Base-by-base conservation (phyloP, 1,140 invertebrate species). In the Pygmarrhopalites habei region DNA sequence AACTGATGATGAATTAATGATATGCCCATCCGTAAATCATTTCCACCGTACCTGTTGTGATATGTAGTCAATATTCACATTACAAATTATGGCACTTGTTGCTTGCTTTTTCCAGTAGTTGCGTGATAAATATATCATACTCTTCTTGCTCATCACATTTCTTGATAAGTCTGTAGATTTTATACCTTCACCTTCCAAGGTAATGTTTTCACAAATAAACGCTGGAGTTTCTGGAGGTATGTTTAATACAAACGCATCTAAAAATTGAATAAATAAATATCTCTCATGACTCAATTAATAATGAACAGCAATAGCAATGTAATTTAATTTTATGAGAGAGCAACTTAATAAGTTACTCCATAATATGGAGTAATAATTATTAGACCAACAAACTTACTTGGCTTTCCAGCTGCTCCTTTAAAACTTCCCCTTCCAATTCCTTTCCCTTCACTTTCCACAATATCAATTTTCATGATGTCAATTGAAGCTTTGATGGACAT, bases 201-300 rank as follows among this genome's bases (percentile, higher is more conserved):
- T 85, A 26, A 95, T 87, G 75, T 87, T 88, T 75, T 96, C 91
- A 76, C 92, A 96, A 1, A 93, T 79, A 78, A 97, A 96, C 1
- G 93, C 86, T 0, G 92, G 90, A 1, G 85, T 88, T 73, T 93
- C 90, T 28, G 84, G 80, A 41, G 83, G 80, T 35, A 87, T 84
- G 67, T 86, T 83, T 1, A 82, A 74, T 66, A 80, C 62, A 43
- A 71, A 69, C 2, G 56, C 47, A 44, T 35, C 64, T 65, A 21
- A 1, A 47, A n/a, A n/a, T n/a, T n/a, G n/a, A n/a, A n/a, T n/a
- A n/a, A n/a, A n/a, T n/a, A n/a, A n/a, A n/a, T n/a, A n/a, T n/a
- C n/a, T n/a, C n/a, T n/a, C n/a, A n/a, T n/a, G n/a, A n/a, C n/a
- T n/a, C n/a, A n/a, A n/a, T n/a, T n/a, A n/a, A n/a, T n/a, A n/a